Evolutionary conservation across 2,888 invertebrate genomes (phyloP), one percentile per base, ranked within the genome.

Genomic region (Urechis unicinctus): DNA sequence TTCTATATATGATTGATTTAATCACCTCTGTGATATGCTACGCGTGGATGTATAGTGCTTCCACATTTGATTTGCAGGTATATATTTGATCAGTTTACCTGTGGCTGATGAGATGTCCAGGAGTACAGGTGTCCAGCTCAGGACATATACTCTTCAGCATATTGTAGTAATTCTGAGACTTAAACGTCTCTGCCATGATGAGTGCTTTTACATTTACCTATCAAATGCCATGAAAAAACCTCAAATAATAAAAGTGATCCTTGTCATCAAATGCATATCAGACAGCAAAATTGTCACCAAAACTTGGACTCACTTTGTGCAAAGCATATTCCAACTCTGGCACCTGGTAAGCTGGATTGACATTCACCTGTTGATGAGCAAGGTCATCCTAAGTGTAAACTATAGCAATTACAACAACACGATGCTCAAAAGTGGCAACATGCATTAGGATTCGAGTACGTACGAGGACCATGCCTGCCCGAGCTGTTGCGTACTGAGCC

Each of bases 301-400:
- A 36, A 17, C 36, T n/a, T 13, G 9, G 9, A 36, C n/a, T n/a
- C 30, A 81, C 88, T 78, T 88, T 88, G 31, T 85, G 82, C 17
- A 92, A 70, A 52, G 86, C 86, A 70, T 86, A 88, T 50, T 84
- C 81, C 1, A 91, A 65, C 72, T 93, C 92, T 9, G 79, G 74
- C 0, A 81, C 79, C 71, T 85, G 83, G 71, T 87, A 89, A 0
- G 84, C 83, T 0, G 91, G 81, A 56, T 93, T 92, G 30, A 91
- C 82, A 55, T 85, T 86, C 9, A 88, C 89, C 81, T 86, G 75
- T 36, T 75, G 73, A 50, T 50, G n/a, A n/a, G n/a, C n/a, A n/a
- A n/a, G n/a, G n/a, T n/a, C n/a, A n/a, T n/a, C n/a, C n/a, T n/a
- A n/a, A n/a, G n/a, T n/a, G n/a, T n/a, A n/a, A n/a, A n/a, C n/a